These are phyloP conservation scores for Eupithecia centaureata DNA, from an alignment of 2,888 invertebrate genomes.

Conservation along the genomic window DNA sequence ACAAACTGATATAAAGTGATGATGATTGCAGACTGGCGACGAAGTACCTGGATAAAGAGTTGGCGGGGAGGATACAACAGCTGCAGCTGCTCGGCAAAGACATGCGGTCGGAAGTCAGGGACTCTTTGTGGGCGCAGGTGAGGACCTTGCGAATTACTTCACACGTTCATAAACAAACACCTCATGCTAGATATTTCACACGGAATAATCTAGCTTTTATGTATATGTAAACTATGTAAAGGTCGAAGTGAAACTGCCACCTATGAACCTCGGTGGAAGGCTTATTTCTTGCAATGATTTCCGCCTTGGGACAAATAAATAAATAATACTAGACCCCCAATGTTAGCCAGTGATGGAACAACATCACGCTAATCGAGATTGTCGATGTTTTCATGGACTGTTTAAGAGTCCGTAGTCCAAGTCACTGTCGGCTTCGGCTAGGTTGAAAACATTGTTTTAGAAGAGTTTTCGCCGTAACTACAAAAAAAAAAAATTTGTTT, in stretches of 20 bases:
- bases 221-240: neutral
- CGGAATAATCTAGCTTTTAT: neutral
- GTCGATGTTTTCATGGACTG: no score
- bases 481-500: no score
- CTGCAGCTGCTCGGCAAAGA: conserved; percentile 91
- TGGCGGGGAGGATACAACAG: conserved; percentile 93
- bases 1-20: neutral
- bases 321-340: no score
- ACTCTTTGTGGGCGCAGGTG: conserved; percentile 90
- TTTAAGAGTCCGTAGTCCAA: no score
- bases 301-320: no score
- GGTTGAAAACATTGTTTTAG: no score
- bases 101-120: conserved; percentile 91
- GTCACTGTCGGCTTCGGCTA: no score
- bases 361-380: no score
- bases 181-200: neutral
- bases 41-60: conserved; percentile 93
- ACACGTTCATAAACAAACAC: neutral
- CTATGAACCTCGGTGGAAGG: neutral
- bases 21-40: conserved; percentile 87
- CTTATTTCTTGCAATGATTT: neutral
- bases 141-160: conserved; percentile 1
- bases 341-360: no score
- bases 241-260: neutral
- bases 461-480: no score